Percentiles rank a stretch among this genome's conserved stretches.
Evolutionary conservation across 2,113 vertebrate species (phyloP).

Genomic region (Otolemur garnettii): DNA sequence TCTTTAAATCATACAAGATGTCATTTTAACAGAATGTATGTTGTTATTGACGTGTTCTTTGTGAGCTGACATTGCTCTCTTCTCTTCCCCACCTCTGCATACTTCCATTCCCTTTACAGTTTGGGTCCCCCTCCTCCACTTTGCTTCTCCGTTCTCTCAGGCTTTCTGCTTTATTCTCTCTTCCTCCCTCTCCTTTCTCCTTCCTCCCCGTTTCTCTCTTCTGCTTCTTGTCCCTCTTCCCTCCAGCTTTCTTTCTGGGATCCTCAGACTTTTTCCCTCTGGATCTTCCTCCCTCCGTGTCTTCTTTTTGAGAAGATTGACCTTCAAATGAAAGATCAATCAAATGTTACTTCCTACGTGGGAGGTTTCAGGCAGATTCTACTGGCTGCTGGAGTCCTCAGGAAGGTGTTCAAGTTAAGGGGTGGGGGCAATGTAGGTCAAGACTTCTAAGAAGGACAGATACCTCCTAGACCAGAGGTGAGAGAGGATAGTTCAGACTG

Average conservation of each 20-base stretch:
- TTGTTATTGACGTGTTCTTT: not conserved
- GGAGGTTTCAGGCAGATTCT: constrained; percentile 37
- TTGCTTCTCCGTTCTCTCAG: not conserved
- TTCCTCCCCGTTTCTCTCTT: not conserved
- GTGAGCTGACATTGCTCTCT: not conserved
- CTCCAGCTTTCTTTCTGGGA: not conserved
- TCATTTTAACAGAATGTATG: constrained; percentile 24
- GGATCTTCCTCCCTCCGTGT: not conserved
- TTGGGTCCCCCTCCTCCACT: not conserved
- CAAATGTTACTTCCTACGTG: not conserved
- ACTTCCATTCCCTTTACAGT: not conserved
- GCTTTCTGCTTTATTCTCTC: not conserved
- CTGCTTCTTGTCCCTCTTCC: not conserved
- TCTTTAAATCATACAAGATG: constrained; percentile 10
- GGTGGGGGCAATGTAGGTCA: no score
- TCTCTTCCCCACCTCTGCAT: not conserved
- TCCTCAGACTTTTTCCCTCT: not conserved
- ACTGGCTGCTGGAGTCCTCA: not conserved
- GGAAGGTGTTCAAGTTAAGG: not conserved
- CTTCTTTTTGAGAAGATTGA: constrained; percentile 54
- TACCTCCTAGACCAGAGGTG: not conserved
- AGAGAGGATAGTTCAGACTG: not conserved
- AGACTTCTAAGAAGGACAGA: not conserved
- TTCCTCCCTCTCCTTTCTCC: not conserved
- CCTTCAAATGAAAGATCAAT: constrained; percentile 44